phyloP scores from a whole-genome alignment of 1,140 invertebrate genomes.

The Cepaea nemoralis region DNA sequence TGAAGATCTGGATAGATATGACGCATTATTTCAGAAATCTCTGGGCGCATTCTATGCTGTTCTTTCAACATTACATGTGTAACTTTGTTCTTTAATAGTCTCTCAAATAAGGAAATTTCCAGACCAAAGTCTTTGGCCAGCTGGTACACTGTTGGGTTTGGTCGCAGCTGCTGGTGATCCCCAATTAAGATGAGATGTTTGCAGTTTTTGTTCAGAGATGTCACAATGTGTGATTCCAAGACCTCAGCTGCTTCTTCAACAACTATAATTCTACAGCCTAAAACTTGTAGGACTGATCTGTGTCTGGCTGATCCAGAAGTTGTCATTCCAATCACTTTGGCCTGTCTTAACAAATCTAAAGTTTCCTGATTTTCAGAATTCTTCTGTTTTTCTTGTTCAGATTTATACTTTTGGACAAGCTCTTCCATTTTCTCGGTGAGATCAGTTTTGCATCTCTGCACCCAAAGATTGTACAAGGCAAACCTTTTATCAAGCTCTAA shows the following conservation, averaged over 20 bases:
- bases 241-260: conserved; percentile 68
- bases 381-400: not conserved
- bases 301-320: conserved; percentile 63
- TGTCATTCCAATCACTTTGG: conserved; percentile 59
- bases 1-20: conserved; percentile 69
- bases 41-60: conserved; percentile 62
- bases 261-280: conserved; percentile 57
- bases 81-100: conserved; percentile 67
- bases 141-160: conserved; percentile 29
- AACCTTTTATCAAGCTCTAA: not conserved
- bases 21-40: conserved; percentile 70
- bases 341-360: conserved; percentile 18
- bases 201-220: conserved; percentile 76
- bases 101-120: conserved; percentile 71
- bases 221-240: conserved; percentile 61
- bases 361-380: conserved; percentile 9
- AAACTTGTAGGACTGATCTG: conserved; percentile 41
- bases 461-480: conserved; percentile 27
- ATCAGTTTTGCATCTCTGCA: not conserved
- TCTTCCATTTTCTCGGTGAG: conserved; percentile 19
- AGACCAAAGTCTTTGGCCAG: conserved; percentile 47
- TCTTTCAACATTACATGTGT: conserved; percentile 62
- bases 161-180: conserved; percentile 76
- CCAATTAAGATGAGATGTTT: conserved; percentile 87
- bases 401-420: not conserved